Evolutionary conservation across 2,113 vertebrate genomes (phyloP).

Genomic region (Vulpes lagopus): DNA sequence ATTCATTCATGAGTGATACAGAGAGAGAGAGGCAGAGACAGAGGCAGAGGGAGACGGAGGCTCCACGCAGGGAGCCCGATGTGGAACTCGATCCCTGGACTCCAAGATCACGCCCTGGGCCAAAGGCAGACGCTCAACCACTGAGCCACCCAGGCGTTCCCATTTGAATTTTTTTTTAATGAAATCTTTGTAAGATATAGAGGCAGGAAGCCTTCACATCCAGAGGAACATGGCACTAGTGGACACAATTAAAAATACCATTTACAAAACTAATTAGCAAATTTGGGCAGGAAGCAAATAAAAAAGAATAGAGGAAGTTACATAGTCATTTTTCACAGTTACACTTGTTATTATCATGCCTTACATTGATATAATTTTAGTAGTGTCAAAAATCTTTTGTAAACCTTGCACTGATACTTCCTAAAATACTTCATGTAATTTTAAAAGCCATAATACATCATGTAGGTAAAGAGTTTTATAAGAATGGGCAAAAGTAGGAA

Average conservation of each 20-base stretch:
- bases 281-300: background rate
- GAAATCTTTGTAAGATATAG: background rate
- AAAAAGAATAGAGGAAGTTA: slow-evolving; percentile 3
- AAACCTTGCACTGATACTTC: background rate
- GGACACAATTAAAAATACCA: slow-evolving; percentile 16
- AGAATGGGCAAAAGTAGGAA: background rate
- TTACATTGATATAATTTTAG: slow-evolving; percentile 28
- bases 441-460: background rate
- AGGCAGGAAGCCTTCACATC: background rate
- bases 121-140: too few relatives aligned
- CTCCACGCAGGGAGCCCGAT: too few relatives aligned
- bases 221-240: background rate
- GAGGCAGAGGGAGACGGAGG: too few relatives aligned
- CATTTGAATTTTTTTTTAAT: background rate
- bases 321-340: background rate
- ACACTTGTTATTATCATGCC: background rate
- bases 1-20: too few relatives aligned
- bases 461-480: background rate
- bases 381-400: background rate
- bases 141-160: too few relatives aligned
- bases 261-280: slow-evolving; percentile 49
- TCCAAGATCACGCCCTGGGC: too few relatives aligned
- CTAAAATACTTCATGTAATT: background rate
- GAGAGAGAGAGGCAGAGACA: too few relatives aligned
- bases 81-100: too few relatives aligned